Evolutionary conservation across 2,888 invertebrate genomes (phyloP), one percentile per base, ranked within the genome.

Genomic region (Eutolmus rufibarbis): DNA sequence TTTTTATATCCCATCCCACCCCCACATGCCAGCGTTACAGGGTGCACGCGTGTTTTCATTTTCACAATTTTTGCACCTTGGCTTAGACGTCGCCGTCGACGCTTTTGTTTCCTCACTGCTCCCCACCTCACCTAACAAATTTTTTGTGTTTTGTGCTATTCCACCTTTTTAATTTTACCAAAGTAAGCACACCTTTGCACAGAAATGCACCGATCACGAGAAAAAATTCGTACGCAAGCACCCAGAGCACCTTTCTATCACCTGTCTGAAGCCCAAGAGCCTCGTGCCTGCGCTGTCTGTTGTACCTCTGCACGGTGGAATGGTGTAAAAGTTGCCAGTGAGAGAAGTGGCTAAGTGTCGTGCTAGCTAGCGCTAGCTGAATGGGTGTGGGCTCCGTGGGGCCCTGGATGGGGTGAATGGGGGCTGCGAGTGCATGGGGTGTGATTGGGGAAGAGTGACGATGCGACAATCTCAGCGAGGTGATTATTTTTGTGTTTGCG

Each of bases 181-280:
- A n/a, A 76, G 76, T 23, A 78, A 78, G 78, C 78, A 46, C 37
- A 66, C 66, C 37, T 76, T 43, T 78, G 78, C 77, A 77, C 77
- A 77, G n/a, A 74, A 19, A 77, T 77, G 77, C 23, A 78, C 78
- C 37, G 37, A 40, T 43, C 37, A 76, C 34, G 19, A 78, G 46
- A 40, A 23, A 78, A 46, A 2, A 16, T 46, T 12, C 40, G 40
- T 46, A 46, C 43, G 12, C 78, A 78, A 78, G 78, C 78, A 78
- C 78, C 78, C 43, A 23, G 7, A 51, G 51, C 51, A 51, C 51
- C 51, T 51, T 16, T 51, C 51, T n/a, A n/a, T n/a, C 43, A 46
- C 43, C 43, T 46, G 43, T 46, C 43, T 46, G 43, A 46, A n/a
- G 51, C 51, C 19, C 57, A 23, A 19, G 19, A 57, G 5, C 12